A percentile compares a stretch with the other conserved stretches of the same genome.
These are phyloP conservation scores for Bovichtus diacanthus DNA, from an alignment of 2,797 vertebrate species.

Conservation along the genomic window DNA sequence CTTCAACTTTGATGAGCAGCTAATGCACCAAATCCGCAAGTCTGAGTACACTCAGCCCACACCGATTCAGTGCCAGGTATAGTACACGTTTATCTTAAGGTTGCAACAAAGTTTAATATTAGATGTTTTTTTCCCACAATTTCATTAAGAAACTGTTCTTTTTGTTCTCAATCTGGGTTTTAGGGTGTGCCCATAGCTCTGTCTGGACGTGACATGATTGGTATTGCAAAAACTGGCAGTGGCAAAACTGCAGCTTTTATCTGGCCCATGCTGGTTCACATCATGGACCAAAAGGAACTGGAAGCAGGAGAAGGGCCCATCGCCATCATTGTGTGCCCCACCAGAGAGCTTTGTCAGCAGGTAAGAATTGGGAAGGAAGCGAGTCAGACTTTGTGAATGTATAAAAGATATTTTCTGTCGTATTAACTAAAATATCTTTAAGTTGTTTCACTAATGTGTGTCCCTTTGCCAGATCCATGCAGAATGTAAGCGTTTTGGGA, in stretches of 20 bases:
- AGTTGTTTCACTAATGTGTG: background rate
- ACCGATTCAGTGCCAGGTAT: constrained; percentile 98
- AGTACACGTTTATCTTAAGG: background rate
- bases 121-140: background rate
- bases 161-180: background rate
- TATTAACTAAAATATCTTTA: background rate
- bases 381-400: background rate
- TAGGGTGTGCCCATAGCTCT: constrained; percentile 97
- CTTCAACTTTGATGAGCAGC: constrained; percentile 97
- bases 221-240: constrained; percentile 98
- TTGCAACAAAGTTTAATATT: background rate
- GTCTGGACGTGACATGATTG: constrained; percentile 98
- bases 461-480: constrained; percentile 89
- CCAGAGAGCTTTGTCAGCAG: constrained; percentile 98
- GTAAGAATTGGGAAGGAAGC: constrained; percentile 69
- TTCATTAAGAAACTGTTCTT: background rate
- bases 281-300: constrained; percentile 99
- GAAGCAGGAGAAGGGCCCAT: constrained; percentile 96
- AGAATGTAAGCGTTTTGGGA: constrained; percentile 98
- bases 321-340: constrained; percentile 95
- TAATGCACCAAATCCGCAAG: constrained; percentile 98
- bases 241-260: constrained; percentile 99
- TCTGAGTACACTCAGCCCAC: constrained; percentile 98
- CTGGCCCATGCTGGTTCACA: constrained; percentile 99
- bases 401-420: background rate